Evolutionary conservation across 1,140 invertebrate species (phyloP).

Genomic region (Drosophila melanica): DNA sequence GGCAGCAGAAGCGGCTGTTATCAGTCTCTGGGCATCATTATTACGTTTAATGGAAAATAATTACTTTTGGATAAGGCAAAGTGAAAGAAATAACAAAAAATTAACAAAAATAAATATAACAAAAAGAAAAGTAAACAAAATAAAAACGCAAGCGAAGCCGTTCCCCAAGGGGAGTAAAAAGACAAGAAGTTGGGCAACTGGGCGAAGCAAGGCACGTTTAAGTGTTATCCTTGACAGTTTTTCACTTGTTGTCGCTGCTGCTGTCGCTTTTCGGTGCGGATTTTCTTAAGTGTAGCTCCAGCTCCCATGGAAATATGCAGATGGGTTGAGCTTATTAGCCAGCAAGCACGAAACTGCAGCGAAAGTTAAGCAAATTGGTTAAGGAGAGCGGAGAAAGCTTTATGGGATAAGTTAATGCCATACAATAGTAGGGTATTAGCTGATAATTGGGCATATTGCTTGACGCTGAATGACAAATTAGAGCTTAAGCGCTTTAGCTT

Average conservation of each 20-base stretch:
- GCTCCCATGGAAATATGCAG: slow-evolving; percentile 9
- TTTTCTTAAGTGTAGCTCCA: slow-evolving; percentile 8
- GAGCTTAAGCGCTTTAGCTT: background rate
- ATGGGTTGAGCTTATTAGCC: slow-evolving; percentile 43
- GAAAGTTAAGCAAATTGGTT: slow-evolving; percentile 5
- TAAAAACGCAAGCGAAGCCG: slow-evolving; percentile 26
- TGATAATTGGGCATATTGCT: slow-evolving; percentile 5
- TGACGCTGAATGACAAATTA: background rate
- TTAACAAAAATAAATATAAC: background rate
- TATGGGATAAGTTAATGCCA: slow-evolving; percentile 12
- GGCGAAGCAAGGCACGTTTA: background rate
- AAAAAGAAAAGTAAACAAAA: slow-evolving; percentile 5
- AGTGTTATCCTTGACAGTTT: slow-evolving; percentile 45
- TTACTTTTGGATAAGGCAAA: slow-evolving; percentile 82
- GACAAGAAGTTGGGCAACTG: background rate
- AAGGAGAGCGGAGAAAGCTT: slow-evolving; percentile 7
- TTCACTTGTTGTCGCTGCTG: slow-evolving; percentile 9
- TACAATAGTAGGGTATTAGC: background rate
- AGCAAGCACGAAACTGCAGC: slow-evolving; percentile 21
- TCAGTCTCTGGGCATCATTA: slow-evolving; percentile 70
- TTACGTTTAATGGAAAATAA: slow-evolving; percentile 82
- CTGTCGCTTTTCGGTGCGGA: slow-evolving; percentile 13
- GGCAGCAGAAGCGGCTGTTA: slow-evolving; percentile 47
- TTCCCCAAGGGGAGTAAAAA: slow-evolving; percentile 4
- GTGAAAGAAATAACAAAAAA: slow-evolving; percentile 74